A percentile compares a stretch with the other conserved stretches of the same genome.
These are phyloP conservation scores for Diaperis boleti DNA, from an alignment of 2,888 invertebrate species.

Conservation along the genomic window DNA sequence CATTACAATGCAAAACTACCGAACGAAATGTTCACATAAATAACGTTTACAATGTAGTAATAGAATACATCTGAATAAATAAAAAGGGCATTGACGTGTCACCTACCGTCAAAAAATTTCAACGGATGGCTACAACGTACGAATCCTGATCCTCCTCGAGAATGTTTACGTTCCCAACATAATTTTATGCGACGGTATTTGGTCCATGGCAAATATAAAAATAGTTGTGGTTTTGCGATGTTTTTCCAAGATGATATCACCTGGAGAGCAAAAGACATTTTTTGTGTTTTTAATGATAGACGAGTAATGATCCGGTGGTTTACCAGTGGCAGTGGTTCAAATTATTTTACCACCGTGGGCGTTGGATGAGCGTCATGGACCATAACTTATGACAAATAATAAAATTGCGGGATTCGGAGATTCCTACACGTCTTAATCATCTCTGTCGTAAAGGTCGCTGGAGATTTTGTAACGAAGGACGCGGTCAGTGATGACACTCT, in stretches of 20 bases:
- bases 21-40: slow-evolving; percentile 10
- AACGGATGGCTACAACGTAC: slow-evolving; percentile 12
- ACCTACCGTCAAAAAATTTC: slow-evolving; percentile 26
- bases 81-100: slow-evolving; percentile 35
- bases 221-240: slow-evolving; percentile 4
- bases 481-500: no score
- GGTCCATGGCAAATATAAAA: neutral
- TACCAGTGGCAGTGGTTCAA: neutral
- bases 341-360: slow-evolving; percentile 14
- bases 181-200: slow-evolving; percentile 3
- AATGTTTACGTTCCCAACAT: slow-evolving; percentile 19
- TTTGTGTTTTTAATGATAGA: no score
- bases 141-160: slow-evolving; percentile 2
- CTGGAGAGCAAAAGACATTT: slow-evolving; percentile 8
- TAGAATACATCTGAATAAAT: slow-evolving; percentile 18
- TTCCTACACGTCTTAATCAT: slow-evolving; percentile 37
- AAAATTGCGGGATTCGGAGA: slow-evolving; percentile 26
- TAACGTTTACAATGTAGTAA: slow-evolving; percentile 7
- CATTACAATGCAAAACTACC: slow-evolving; percentile 4
- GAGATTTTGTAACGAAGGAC: slow-evolving; percentile 34
- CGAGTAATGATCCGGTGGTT: slow-evolving; percentile 23
- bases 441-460: slow-evolving; percentile 33
- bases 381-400: slow-evolving; percentile 1
- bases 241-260: slow-evolving; percentile 26
- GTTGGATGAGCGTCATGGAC: slow-evolving; percentile 5